Evolutionary conservation across 2,113 vertebrate species (phyloP).

Genomic region (Ariopsis seemanni): DNA sequence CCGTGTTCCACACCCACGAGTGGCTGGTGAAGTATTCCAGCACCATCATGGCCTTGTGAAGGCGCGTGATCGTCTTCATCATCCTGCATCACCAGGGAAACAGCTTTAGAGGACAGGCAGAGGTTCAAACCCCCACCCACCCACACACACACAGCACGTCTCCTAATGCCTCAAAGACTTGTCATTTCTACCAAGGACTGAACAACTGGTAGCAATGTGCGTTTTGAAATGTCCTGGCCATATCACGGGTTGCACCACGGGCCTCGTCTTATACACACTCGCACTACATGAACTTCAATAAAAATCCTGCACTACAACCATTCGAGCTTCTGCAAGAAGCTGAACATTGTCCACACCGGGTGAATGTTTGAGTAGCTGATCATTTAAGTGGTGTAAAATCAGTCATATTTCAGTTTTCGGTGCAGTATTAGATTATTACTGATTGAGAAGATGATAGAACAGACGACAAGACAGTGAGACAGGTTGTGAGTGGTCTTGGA

Average conservation of each 20-base stretch:
- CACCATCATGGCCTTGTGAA: constrained; percentile 94
- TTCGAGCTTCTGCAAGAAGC: background rate
- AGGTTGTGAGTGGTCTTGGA: background rate
- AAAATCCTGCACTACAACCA: background rate
- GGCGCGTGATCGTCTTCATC: constrained; percentile 97
- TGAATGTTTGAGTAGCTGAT: background rate
- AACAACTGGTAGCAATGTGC: background rate
- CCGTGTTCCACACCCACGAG: constrained; percentile 96
- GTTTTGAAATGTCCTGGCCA: background rate
- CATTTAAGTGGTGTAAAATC: background rate
- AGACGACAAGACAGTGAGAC: background rate
- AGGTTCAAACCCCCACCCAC: background rate
- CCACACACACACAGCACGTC: background rate
- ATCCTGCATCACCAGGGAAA: constrained; percentile 76
- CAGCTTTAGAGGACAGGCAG: background rate
- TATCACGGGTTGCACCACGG: background rate
- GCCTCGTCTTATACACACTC: background rate
- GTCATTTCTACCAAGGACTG: background rate
- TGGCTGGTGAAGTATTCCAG: constrained; percentile 98
- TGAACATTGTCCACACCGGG: background rate
- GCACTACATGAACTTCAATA: background rate
- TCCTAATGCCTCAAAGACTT: background rate
- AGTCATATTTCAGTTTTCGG: background rate
- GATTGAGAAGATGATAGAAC: background rate
- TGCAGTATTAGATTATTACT: background rate